These are phyloP conservation scores for Poecilia latipinna DNA, from an alignment of 2,113 vertebrate genomes.

Conservation along the genomic window DNA sequence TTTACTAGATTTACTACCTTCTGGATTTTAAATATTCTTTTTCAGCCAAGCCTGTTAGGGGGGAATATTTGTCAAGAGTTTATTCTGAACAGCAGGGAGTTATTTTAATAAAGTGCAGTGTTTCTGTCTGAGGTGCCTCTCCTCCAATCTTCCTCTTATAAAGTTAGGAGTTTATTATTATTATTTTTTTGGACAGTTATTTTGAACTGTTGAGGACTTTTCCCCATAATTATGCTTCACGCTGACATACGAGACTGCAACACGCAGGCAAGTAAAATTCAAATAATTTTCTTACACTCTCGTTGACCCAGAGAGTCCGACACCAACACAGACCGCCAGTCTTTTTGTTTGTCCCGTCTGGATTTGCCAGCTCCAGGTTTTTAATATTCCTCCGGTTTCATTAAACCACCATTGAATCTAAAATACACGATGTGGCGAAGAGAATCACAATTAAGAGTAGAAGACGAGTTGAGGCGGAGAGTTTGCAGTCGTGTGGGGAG, in stretches of 20 bases:
- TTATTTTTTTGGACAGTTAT: constrained; percentile 24
- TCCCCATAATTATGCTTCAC: constrained; percentile 22
- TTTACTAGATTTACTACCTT: background rate
- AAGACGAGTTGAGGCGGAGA: background rate
- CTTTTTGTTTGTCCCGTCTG: background rate
- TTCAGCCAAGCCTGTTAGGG: background rate
- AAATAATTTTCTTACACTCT: constrained; percentile 37
- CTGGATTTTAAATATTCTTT: background rate
- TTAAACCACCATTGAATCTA: background rate
- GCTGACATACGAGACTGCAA: constrained; percentile 38
- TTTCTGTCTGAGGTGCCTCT: background rate
- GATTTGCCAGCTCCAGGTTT: background rate
- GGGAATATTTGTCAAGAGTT: background rate
- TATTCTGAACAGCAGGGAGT: background rate
- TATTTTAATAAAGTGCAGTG: background rate
- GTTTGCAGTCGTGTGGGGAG: background rate
- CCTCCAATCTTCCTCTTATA: background rate
- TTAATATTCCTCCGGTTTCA: background rate
- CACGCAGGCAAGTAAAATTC: background rate
- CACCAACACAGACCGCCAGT: background rate
- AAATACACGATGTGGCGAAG: background rate
- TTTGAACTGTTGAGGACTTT: constrained; percentile 25
- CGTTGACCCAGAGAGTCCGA: constrained; percentile 23
- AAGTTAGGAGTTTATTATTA: background rate
- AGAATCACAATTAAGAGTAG: background rate